Percentiles rank a stretch among this genome's conserved stretches.
Conservation (phyloP, 2,888 invertebrate species). For the Emesis furor region DNA sequence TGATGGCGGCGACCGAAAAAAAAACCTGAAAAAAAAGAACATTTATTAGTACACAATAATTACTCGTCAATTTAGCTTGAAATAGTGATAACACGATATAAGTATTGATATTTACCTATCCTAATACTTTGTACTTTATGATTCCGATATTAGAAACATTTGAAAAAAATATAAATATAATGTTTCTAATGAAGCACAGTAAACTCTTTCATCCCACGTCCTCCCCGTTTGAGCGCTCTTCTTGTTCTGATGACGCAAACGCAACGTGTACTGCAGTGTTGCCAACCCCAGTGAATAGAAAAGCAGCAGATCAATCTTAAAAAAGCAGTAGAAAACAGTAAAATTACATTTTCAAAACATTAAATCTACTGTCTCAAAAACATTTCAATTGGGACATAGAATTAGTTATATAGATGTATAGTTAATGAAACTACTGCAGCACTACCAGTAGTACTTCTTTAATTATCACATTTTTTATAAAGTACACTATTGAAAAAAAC, state of each 20-base stretch:
- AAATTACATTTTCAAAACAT: no score
- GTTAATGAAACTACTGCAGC: no score
- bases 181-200: constrained; percentile 84
- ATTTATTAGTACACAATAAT: background rate
- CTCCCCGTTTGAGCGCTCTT: constrained; percentile 88
- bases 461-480: no score
- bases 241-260: constrained; percentile 89
- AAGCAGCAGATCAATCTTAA: no score
- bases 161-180: constrained; percentile 82
- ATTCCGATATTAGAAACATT: constrained; percentile 90
- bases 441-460: no score
- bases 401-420: no score
- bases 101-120: constrained; percentile 83
- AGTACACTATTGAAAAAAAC: no score
- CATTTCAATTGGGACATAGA: no score
- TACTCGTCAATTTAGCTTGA: no score
- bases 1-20: constrained; percentile 89
- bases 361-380: no score
- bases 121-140: constrained; percentile 90
- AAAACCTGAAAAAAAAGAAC: constrained; percentile 83
- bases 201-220: constrained; percentile 85
- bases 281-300: no score
- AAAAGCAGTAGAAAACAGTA: no score
- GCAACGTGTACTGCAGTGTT: constrained; percentile 80
- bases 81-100: background rate